phyloP scores from a whole-genome alignment of 2,888 invertebrate genomes.

The Leucophora obtusa region DNA sequence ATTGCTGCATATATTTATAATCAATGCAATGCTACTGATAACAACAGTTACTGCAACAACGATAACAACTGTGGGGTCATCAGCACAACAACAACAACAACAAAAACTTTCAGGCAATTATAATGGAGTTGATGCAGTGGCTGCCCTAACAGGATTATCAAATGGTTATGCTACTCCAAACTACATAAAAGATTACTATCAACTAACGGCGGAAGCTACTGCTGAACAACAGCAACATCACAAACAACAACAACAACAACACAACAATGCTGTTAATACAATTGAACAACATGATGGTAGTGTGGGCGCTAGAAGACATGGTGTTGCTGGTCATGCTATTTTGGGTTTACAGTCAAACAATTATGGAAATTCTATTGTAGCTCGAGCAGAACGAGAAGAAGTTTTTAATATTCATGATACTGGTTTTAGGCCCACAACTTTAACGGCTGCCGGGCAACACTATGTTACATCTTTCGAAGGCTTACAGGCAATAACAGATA shows the following conservation, averaged over 20 bases:
- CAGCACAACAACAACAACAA: conserved; percentile 19
- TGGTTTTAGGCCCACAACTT: conserved; percentile 67
- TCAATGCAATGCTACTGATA: conserved; percentile 48
- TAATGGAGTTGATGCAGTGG: conserved; percentile 41
- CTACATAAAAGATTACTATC: conserved; percentile 50
- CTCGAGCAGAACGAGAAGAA: conserved; percentile 3
- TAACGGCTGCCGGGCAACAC: conserved; percentile 68
- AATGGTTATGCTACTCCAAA: conserved; percentile 44
- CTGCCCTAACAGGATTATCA: conserved; percentile 57
- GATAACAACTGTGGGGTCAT: conserved; percentile 18
- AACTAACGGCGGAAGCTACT: conserved; percentile 19
- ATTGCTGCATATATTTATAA: conserved; percentile 36
- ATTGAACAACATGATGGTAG: conserved; percentile 3
- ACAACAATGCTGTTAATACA: conserved; percentile 7
- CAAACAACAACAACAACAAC: neutral
- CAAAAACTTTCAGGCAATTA: conserved; percentile 31
- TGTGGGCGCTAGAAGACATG: conserved; percentile 14
- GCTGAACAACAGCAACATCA: conserved; percentile 33
- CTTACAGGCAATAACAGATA: conserved; percentile 32
- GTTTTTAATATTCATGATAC: conserved; percentile 40
- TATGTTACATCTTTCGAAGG: conserved; percentile 57
- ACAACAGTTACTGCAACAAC: conserved; percentile 20
- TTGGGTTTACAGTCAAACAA: conserved; percentile 27
- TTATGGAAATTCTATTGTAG: conserved; percentile 40
- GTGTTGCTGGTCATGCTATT: conserved; percentile 35